Base-by-base conservation (phyloP, 2,113 vertebrate species). In the Oceanodroma tethys region DNA sequence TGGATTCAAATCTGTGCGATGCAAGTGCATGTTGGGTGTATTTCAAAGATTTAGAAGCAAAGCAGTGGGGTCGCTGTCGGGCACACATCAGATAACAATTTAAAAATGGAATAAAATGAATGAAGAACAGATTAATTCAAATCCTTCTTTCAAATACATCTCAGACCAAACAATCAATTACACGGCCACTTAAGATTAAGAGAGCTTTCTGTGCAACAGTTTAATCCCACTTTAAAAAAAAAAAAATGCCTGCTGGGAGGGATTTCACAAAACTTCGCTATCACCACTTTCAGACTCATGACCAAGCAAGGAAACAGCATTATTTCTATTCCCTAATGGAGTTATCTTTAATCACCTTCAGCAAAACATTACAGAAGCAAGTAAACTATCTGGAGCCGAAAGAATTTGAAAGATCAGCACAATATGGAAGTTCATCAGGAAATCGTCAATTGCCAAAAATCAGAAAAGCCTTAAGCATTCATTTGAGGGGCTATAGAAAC, bases 131-230 rank as follows among this genome's bases (percentile, higher is more conserved):
- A 79, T 79, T 95, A 84, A 90, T 79, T 86, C 85, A 91, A 91
- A 91, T 91, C 75, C 81, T 89, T 65, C 90, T 82, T 80, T 82
- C 74, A 65, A 63, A 79, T 43, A 22, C 53, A 82, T 82, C 55
- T 92, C 86, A 58, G 63, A 81, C 40, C 45, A 72, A 93, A 53
- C 80, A 88, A 92, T 86, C 79, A 92, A 83, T 95, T 93, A 95
- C 0, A 0, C 42, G 75, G n/a, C 45, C 5, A 15, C 36, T 95
- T 59, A 86, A 62, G 72, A 76, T 65, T 60, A 67, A 76, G 48
- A 83, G 36, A 90, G 81, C 22, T 87, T 86, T 92, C 75, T 43
- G 48, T 29, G 43, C 48, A 68, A 86, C 75, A 88, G 27, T 36
- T 92, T 72, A 90, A 93, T 88, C 75, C 25, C 53, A 63, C 71